Evolutionary conservation across 2,113 vertebrate genomes (phyloP), one percentile per base, ranked within the genome.

Genomic region (Bubo blakistoni): DNA sequence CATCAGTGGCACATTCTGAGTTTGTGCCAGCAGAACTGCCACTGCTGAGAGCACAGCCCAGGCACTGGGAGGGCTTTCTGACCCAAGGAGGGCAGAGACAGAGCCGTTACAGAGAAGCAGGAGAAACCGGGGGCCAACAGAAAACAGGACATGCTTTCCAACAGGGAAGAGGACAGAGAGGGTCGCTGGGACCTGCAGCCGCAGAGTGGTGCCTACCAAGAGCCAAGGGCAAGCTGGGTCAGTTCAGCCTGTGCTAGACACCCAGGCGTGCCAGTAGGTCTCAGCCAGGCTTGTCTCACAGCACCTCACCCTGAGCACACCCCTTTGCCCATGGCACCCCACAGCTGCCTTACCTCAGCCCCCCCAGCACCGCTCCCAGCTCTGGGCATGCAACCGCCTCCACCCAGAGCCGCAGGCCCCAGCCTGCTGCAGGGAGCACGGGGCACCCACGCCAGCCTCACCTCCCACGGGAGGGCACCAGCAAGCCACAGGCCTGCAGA

Each of bases 341-440:
- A 30, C 11, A 14, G 10, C 55, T 3, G 22, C 52, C 38, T 27
- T 34, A 9, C 38, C 34, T 38, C 36, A 3, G 12, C 7, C 18
- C 34, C 54, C 32, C 52, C 69, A 51, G 78, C 61, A 26, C 30
- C 20, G 2, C 42, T 11, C 27, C 34, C 34, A 47, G 40, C 40
- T 26, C 49, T 4, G 30, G n/a, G 20, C 47, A 16, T 5, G 40
- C 5, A 0, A 20, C 24, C 21, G 11, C 32, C 57, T 40, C 27
- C 54, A 7, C 2, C 34, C 26, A 26, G 65, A 26, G 25, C 38
- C 62, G 5, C 2, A 8, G 3, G 52, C 16, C 38, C 47, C 32
- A 11, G 18, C 17, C 12, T 13, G 1, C 49, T 4, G 2, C 38
- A 16, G 3, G 70, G 36, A 54, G 19, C 19, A 20, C 11, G 1